phyloP scores from a whole-genome alignment of 1,140 invertebrate species.

The Apis mellifera region Amel_HAv3.1 CM009940.2:12052001-12052500 shows the following conservation, averaged over 20 bases:
- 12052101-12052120: neutral
- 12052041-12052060: neutral
- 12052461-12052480: constrained; percentile 61
- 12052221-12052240: constrained; percentile 44
- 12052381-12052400: constrained; percentile 43
- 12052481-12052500: constrained; percentile 68
- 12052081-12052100: neutral
- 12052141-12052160: neutral
- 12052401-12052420: constrained; percentile 48
- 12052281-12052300: constrained; percentile 25
- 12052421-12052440: constrained; percentile 62
- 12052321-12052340: constrained; percentile 72
- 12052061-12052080: neutral
- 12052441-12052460: constrained; percentile 53
- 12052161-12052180: neutral
- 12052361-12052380: constrained; percentile 64
- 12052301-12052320: constrained; percentile 23
- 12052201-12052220: constrained; percentile 61
- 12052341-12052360: constrained; percentile 78
- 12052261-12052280: constrained; percentile 10
- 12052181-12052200: constrained; percentile 59
- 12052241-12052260: constrained; percentile 2
- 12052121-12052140: neutral
- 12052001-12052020: no score
- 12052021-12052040: no score